Evolutionary conservation across 1,140 invertebrate genomes (phyloP).

Genomic region (Riptortus pedestris): DNA sequence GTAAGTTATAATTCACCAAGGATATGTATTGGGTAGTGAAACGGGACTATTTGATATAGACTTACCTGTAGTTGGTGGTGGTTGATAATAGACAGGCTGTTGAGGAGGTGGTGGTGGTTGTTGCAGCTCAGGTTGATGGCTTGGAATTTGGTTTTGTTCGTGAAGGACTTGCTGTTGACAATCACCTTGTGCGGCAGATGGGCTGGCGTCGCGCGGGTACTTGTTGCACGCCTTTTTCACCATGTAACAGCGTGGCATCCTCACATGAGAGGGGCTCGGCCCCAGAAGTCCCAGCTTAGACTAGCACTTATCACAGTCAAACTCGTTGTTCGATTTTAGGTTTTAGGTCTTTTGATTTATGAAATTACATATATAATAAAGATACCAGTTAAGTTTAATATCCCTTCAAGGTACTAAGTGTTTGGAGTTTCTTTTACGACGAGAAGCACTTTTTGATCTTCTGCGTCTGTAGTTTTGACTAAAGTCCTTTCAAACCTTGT

Average conservation of each 20-base stretch:
- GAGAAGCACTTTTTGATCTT: no score
- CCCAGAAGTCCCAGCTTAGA: not conserved
- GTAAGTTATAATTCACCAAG: no score
- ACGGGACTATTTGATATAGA: no score
- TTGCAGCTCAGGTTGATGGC: not conserved
- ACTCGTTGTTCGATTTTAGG: constrained; percentile 19
- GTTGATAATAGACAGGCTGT: not conserved
- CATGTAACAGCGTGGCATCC: constrained; percentile 46
- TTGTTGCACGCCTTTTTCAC: constrained; percentile 47
- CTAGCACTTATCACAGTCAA: constrained; percentile 16
- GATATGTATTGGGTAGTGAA: no score
- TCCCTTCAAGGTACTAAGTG: no score
- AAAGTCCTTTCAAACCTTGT: no score
- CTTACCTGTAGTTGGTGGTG: not conserved
- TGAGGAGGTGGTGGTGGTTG: not conserved
- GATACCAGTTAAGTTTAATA: no score
- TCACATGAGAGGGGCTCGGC: constrained; percentile 8
- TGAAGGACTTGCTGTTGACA: not conserved
- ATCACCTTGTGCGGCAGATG: constrained; percentile 26
- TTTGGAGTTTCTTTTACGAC: no score
- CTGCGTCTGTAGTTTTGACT: no score
- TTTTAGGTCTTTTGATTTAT: not conserved
- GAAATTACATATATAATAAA: no score
- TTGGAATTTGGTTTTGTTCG: not conserved
- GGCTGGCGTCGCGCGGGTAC: constrained; percentile 38